These are phyloP conservation scores for Caenorhabditis remanei DNA, from an alignment of 1,140 invertebrate species.

Conservation along the genomic window DNA sequence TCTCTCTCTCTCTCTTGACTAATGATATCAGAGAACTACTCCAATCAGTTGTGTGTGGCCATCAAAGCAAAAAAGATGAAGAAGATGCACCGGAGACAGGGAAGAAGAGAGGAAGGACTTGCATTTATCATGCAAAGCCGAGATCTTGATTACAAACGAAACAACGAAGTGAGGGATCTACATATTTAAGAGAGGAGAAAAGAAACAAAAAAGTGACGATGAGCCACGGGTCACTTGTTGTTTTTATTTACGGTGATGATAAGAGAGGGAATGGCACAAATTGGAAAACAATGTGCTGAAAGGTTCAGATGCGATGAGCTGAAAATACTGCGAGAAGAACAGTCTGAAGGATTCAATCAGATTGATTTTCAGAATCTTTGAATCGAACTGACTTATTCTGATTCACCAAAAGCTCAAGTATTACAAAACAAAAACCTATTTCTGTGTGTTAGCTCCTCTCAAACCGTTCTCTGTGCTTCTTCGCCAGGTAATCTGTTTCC, in stretches of 20 bases:
- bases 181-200: not conserved
- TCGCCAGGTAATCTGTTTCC: not conserved
- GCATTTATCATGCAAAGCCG: slow-evolving; percentile 41
- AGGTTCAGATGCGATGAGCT: not conserved
- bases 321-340: not conserved
- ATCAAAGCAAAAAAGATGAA: slow-evolving; percentile 13
- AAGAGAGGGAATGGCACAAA: not conserved
- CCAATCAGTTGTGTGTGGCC: not conserved
- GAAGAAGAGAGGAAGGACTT: not conserved
- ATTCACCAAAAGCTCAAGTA: too few relatives aligned
- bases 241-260: not conserved
- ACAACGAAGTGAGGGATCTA: not conserved
- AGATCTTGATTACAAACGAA: not conserved
- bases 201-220: not conserved
- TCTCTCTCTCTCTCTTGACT: slow-evolving; percentile 7
- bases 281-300: not conserved
- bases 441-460: not conserved
- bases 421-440: not conserved
- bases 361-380: too few relatives aligned
- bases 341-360: too few relatives aligned
- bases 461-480: not conserved
- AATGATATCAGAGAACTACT: slow-evolving; percentile 29
- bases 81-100: not conserved
- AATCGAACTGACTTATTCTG: too few relatives aligned
- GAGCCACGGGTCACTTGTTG: not conserved